Evolutionary conservation across 2,797 vertebrate genomes (phyloP).

Genomic region (Chiroxiphia lanceolata): DNA sequence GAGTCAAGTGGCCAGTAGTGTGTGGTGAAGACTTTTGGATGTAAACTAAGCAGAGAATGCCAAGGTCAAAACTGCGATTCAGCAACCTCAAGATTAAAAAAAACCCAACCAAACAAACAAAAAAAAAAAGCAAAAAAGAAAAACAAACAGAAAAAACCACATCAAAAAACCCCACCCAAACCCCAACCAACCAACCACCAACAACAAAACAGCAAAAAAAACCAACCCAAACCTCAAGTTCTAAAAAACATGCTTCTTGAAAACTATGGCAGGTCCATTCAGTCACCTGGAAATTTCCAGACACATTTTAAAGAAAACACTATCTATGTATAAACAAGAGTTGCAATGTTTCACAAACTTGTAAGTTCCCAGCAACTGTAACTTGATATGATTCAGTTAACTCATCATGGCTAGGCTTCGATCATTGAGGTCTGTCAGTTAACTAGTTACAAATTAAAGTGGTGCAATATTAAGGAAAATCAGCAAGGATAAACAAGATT

Average conservation of each 20-base stretch:
- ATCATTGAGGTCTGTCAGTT: too few species aligned
- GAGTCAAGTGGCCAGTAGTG: background rate
- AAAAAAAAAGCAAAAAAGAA: too few species aligned
- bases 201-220: background rate
- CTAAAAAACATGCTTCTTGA: background rate
- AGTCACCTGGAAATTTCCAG: background rate
- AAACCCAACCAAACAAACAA: fast-evolving
- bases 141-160: background rate
- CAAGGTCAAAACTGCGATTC: background rate
- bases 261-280: background rate
- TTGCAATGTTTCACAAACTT: background rate
- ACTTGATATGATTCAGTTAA: background rate
- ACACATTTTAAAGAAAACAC: background rate
- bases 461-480: background rate
- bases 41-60: background rate
- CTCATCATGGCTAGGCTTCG: too few species aligned
- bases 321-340: background rate
- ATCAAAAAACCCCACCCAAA: background rate
- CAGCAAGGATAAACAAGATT: background rate
- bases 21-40: background rate
- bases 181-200: background rate
- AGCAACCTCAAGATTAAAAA: background rate
- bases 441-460: slow-evolving; percentile 19
- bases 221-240: background rate
- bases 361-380: background rate